Base-by-base conservation (phyloP, 2,888 invertebrate species). In the Margaritifera margaritifera region DNA sequence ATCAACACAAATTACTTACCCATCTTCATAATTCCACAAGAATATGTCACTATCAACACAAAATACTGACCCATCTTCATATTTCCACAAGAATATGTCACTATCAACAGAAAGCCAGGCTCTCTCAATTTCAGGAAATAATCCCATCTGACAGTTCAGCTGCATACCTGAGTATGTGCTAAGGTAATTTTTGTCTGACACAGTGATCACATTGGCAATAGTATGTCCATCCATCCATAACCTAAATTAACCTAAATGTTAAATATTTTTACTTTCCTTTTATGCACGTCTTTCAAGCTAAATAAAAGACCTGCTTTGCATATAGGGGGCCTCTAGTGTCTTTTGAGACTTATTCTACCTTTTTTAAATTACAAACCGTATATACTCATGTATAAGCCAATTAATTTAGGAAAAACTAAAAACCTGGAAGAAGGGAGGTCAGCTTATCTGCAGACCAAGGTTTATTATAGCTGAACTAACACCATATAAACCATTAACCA, bases 71-170 rank as follows among this genome's bases (percentile, higher is more conserved):
- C 93, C 95, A 90, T 96, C 95, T 90, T 98, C 97, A 91, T 97
- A 99, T 42, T 97, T 95, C 99, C 99, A 99, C 54, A 98, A 93
- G 91, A 97, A 99, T 81, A 99, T 95, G 91, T 98, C 97, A 84
- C 96, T 97, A 89, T 99, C 99, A 80, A 99, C 96, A 6, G 97
- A 96, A 67, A 99, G 91, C 98, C 98, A 99, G 0, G 98, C 98
- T 86, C 99, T 92, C 66, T 94, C 95, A 79, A 99, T 97, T 90
- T 97, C 97, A 69, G 98, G 95, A 91, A 99, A 98, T 15, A 99
- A 91, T 4, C 99, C 99, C 96, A 99, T 98, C 92, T 95, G 94
- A 88, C 96, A 98, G 87, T 97, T 96, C 81, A 96, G 96, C 91
- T 97, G 97, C 92, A 98, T 95, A 91, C 96, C 97, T 97, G 57